Evolutionary conservation across 53 echinoderm and acorn worm species (phyloP).

Genomic region (Paelopatides confundens): DNA sequence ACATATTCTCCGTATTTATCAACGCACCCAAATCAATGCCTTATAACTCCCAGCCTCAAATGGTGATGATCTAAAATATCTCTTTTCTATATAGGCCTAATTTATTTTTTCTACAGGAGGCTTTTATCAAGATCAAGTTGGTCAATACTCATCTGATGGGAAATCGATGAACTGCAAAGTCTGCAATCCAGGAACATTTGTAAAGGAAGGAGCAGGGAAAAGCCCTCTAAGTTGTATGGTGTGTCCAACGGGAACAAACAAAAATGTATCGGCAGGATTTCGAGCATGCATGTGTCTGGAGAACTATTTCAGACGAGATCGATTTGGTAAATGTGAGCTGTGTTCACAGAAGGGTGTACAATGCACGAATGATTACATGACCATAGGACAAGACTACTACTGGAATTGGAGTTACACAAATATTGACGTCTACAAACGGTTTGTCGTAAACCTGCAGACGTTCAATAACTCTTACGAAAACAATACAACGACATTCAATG

Average conservation of each 20-base stretch:
- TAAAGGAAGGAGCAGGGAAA: not conserved
- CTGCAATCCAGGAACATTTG: slow-evolving; percentile 16
- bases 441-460: slow-evolving; percentile 1
- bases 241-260: slow-evolving; percentile 15
- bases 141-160: not conserved
- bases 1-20: too few species aligned
- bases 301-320: not conserved
- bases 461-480: slow-evolving; percentile 8
- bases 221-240: not conserved
- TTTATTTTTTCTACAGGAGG: slow-evolving; percentile 1
- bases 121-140: slow-evolving; percentile 22
- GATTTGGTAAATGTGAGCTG: slow-evolving; percentile 15
- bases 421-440: not conserved
- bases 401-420: slow-evolving; percentile 34
- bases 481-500: not conserved
- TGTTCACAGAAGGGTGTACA: not conserved
- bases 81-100: too few species aligned
- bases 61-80: too few species aligned
- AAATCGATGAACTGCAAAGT: not conserved
- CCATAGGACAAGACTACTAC: slow-evolving; percentile 10
- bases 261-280: not conserved
- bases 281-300: slow-evolving; percentile 15
- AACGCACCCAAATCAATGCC: too few species aligned
- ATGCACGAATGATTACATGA: not conserved
- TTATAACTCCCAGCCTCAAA: too few species aligned